Evolutionary conservation across 2,888 invertebrate species (phyloP).

Genomic region (Aspidapion aeneum): DNA sequence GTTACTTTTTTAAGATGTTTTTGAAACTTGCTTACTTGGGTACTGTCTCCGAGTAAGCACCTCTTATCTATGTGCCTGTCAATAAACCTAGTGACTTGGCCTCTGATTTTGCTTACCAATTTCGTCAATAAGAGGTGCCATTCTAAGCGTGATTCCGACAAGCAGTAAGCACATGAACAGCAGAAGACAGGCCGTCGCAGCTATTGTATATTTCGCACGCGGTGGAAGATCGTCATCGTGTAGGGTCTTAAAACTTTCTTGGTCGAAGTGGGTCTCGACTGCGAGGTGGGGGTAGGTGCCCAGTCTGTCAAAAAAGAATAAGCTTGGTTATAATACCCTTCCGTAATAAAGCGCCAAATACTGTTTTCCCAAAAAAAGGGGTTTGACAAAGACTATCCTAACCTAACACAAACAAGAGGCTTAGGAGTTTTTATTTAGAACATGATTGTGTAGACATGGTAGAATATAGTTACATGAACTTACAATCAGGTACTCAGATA

Average conservation of each 20-base stretch:
- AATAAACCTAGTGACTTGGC: too few relatives aligned
- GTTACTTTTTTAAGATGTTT: too few relatives aligned
- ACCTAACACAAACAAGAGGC: too few relatives aligned
- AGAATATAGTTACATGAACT: too few relatives aligned
- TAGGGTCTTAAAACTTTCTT: conserved; percentile 33
- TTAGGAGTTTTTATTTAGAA: too few relatives aligned
- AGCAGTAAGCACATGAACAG: conserved; percentile 85
- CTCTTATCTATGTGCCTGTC: too few relatives aligned
- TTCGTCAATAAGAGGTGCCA: conserved; percentile 94
- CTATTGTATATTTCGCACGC: conserved; percentile 85
- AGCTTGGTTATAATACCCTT: not conserved
- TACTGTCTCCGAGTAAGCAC: too few relatives aligned
- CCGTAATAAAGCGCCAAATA: not conserved
- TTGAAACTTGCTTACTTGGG: too few relatives aligned
- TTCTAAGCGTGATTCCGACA: conserved; percentile 86
- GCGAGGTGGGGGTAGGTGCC: conserved; percentile 29
- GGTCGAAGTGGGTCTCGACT: conserved; percentile 27
- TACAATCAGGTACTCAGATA: too few relatives aligned
- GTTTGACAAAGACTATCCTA: too few relatives aligned
- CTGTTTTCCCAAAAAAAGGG: too few relatives aligned
- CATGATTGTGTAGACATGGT: too few relatives aligned
- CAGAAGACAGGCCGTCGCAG: conserved; percentile 84
- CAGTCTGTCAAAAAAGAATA: conserved; percentile 16
- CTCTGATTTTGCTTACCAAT: conserved; percentile 68
- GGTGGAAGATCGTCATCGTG: conserved; percentile 82